Conservation (phyloP, 2,797 vertebrate species). For the Emydoidea blandingii region DNA sequence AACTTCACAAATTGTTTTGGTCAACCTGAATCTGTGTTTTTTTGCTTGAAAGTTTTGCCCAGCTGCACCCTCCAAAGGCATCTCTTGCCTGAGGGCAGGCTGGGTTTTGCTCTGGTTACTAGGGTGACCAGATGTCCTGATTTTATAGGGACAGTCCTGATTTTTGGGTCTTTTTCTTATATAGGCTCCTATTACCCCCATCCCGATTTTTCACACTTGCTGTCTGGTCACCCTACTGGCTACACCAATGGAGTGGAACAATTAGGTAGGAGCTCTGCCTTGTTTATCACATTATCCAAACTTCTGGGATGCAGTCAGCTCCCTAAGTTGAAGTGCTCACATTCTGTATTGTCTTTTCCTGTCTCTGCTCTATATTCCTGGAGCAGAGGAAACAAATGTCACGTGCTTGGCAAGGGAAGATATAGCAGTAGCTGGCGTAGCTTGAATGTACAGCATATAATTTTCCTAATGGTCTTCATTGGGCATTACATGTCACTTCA, state of each 20-base stretch:
- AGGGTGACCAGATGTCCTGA: too few relatives aligned
- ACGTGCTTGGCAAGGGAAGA: constrained; percentile 15
- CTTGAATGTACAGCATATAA: neutral
- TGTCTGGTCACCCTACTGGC: too few relatives aligned
- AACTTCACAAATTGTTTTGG: too few relatives aligned
- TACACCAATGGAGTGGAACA: too few relatives aligned
- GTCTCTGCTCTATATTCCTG: neutral
- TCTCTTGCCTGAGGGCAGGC: too few relatives aligned
- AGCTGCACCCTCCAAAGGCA: too few relatives aligned
- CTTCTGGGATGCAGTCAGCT: rapidly evolving
- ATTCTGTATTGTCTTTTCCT: neutral
- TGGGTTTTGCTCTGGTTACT: neutral
- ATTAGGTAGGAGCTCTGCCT: rapidly evolving
- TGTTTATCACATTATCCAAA: rapidly evolving
- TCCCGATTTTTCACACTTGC: too few relatives aligned
- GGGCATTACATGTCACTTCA: constrained; percentile 17
- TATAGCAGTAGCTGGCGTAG: neutral
- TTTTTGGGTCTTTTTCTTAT: too few relatives aligned
- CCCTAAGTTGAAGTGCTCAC: rapidly evolving
- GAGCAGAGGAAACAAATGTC: constrained; percentile 8
- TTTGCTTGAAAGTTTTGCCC: too few relatives aligned
- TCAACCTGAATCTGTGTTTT: too few relatives aligned
- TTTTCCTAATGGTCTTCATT: constrained; percentile 53
- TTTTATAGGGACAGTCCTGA: too few relatives aligned
- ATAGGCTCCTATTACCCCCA: too few relatives aligned